These are phyloP conservation scores for Ceraclea dissimilis DNA, from an alignment of 2,888 invertebrate genomes.

Conservation along the genomic window DNA sequence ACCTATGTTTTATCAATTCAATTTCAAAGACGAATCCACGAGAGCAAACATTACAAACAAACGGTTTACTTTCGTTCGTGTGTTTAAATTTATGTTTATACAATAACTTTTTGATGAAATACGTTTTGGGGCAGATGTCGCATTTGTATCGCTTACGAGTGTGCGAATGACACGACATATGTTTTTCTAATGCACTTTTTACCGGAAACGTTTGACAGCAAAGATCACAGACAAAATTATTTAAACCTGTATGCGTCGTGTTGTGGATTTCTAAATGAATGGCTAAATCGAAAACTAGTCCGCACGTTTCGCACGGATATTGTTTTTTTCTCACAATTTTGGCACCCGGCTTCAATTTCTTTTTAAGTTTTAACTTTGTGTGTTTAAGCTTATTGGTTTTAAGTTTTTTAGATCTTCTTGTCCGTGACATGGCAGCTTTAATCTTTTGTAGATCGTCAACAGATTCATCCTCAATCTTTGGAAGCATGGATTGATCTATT, in stretches of 20 bases:
- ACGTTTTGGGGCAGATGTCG: conserved; percentile 41
- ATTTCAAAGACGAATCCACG: conserved; percentile 5
- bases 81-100: conserved; percentile 46
- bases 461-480: too few relatives aligned
- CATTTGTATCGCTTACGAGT: conserved; percentile 35
- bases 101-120: conserved; percentile 38
- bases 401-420: too few relatives aligned
- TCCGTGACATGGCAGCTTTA: too few relatives aligned
- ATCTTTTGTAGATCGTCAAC: too few relatives aligned
- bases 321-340: not conserved
- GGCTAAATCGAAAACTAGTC: not conserved
- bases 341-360: too few relatives aligned
- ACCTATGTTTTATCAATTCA: conserved; percentile 27
- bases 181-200: conserved; percentile 1
- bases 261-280: not conserved
- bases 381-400: too few relatives aligned
- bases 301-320: conserved; percentile 2
- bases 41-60: not conserved
- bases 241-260: not conserved
- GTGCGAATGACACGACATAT: conserved; percentile 3
- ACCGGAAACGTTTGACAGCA: not conserved
- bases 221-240: not conserved
- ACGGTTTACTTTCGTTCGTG: conserved; percentile 28
- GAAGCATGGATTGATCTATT: too few relatives aligned
- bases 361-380: too few relatives aligned